Evolutionary conservation across 2,113 vertebrate genomes (phyloP), one percentile per base, ranked within the genome.

Genomic region (Ginglymostoma cirratum): DNA sequence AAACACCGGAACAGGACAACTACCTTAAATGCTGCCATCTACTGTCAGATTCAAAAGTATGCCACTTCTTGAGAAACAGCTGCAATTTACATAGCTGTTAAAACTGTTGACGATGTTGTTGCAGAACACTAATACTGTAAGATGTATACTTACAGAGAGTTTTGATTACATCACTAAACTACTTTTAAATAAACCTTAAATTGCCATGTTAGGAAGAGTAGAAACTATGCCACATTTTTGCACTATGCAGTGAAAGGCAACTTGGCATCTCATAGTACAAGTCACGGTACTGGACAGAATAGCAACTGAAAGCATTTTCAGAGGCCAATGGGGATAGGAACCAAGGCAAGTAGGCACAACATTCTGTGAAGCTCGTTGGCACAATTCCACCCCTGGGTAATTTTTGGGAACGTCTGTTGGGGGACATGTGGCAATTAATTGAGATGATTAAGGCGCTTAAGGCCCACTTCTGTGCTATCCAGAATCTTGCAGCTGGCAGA

Each of bases 1-100:
- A 72, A 95, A 95, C 93, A 72, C 8, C 24, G 0, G 67, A 95
- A 95, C 45, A 48, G 94, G 42, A 42, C 10, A 95, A 72, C 38
- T 19, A 45, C 27, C 67, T 48, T 42, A 27, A 72, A 95, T 70
- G 69, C 94, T 95, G 94, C 94, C 94, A 70, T 30, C 94, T 70
- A 24, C 94, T 95, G 94, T 52, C 69, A 48, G 42, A 72, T 45
- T 70, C 52, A 72, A 95, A 87, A 95, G 23, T 76, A 27, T 45
- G 48, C 42, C 21, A 42, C 66, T 94, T 94, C 89, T 21, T 66
- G 34, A 92, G 10, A 5, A 90, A 65, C 30, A 65, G 30, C 30
- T 55, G n/a, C 30, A 61, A n/a, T 83, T 23, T 42, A 45, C 42
- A 83, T 23, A 83, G 5, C 80, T 17, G 4, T 42, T 83, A 83